These are phyloP conservation scores for Ochlodes sylvanus DNA, from an alignment of 2,888 invertebrate genomes.

Conservation along the genomic window DNA sequence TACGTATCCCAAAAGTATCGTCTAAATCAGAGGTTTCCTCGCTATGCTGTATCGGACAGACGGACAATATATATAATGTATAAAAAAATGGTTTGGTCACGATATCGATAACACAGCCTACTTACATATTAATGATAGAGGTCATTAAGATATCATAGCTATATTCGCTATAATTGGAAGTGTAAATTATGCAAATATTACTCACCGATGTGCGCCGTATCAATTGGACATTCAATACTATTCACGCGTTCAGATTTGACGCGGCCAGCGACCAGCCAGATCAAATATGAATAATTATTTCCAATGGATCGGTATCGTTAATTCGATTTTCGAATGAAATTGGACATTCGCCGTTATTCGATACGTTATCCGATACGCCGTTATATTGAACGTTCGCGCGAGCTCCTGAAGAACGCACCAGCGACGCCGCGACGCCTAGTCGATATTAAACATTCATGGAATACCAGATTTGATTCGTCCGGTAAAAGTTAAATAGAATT, in stretches of 20 bases:
- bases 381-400: neutral
- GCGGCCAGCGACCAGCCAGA: neutral
- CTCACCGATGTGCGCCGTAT: neutral
- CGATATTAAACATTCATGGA: constrained; percentile 42
- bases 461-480: constrained; percentile 41
- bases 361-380: no score
- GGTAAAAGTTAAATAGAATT: constrained; percentile 43
- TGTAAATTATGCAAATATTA: constrained; percentile 2
- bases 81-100: no score
- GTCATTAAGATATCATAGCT: neutral
- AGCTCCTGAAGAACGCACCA: constrained; percentile 9
- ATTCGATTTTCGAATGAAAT: neutral
- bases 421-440: constrained; percentile 1
- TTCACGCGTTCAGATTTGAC: constrained; percentile 9
- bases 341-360: neutral
- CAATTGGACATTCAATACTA: constrained; percentile 1
- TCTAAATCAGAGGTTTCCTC: no score
- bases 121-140: neutral
- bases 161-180: neutral
- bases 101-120: no score
- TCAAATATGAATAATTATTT: constrained; percentile 4
- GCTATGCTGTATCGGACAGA: no score
- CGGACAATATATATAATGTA: no score
- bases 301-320: neutral
- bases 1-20: no score